Evolutionary conservation across 1,140 invertebrate genomes (phyloP).

Genomic region (Dolichoris vasculosae): DNA sequence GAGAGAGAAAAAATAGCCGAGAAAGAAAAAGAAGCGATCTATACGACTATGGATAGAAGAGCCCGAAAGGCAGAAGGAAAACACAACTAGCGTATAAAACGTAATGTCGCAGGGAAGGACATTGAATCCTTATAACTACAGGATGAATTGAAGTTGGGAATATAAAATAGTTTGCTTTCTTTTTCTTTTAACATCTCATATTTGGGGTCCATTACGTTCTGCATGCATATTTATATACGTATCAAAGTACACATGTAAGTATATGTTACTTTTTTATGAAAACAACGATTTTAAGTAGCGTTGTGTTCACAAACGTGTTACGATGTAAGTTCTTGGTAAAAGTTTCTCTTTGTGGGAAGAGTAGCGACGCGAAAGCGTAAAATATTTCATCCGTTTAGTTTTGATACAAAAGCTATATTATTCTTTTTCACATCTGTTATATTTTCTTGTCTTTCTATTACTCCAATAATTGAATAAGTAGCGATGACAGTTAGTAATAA

Average conservation of each 20-base stretch:
- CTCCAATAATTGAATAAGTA: no score
- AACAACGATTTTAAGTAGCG: slow-evolving; percentile 6
- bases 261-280: neutral
- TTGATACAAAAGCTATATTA: neutral
- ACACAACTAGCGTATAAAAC: neutral
- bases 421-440: neutral
- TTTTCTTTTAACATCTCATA: neutral
- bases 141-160: neutral
- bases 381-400: neutral
- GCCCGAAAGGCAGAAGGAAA: neutral
- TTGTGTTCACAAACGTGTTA: neutral
- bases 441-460: neutral
- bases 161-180: slow-evolving; percentile 38
- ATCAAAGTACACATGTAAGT: neutral
- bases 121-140: slow-evolving; percentile 27
- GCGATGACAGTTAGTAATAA: no score
- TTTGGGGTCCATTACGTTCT: neutral
- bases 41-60: neutral
- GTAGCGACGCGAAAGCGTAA: neutral
- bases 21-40: neutral
- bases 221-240: neutral
- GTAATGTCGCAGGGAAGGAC: slow-evolving; percentile 36
- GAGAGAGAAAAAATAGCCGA: slow-evolving; percentile 8
- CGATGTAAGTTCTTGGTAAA: slow-evolving; percentile 11
- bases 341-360: neutral